Evolutionary conservation across 2,113 vertebrate species (phyloP).

Genomic region (Myanophis thanlyinensis): DNA sequence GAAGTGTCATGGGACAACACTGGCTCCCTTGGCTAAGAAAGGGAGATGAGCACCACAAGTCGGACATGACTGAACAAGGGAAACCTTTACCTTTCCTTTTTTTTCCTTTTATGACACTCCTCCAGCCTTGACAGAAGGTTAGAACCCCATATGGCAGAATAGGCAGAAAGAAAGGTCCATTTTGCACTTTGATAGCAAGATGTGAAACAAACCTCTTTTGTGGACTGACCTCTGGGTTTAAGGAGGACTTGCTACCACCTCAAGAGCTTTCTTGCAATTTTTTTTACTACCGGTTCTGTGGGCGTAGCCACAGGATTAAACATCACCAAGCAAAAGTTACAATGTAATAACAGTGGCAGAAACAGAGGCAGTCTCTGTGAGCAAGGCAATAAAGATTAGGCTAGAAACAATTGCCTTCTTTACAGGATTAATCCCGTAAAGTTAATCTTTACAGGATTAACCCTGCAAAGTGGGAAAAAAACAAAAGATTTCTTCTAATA

Average conservation of each 20-base stretch:
- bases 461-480: too few relatives aligned
- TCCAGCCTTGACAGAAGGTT: not conserved
- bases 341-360: too few relatives aligned
- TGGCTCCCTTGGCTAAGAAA: not conserved
- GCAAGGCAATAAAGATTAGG: too few relatives aligned
- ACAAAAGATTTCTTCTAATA: too few relatives aligned
- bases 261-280: too few relatives aligned
- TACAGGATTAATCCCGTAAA: too few relatives aligned
- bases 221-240: not conserved
- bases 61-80: not conserved
- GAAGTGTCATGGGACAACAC: not conserved
- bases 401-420: too few relatives aligned
- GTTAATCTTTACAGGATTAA: too few relatives aligned
- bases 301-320: too few relatives aligned
- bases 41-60: not conserved
- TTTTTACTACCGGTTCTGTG: too few relatives aligned
- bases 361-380: too few relatives aligned
- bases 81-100: not conserved
- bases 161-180: not conserved
- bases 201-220: not conserved
- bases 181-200: not conserved
- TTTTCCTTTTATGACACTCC: not conserved
- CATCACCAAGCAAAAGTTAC: too few relatives aligned
- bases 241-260: not conserved
- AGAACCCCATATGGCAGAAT: not conserved